Evolutionary conservation across 2,113 vertebrate species (phyloP), one percentile per base, ranked within the genome.

Genomic region (Sialia sialis): DNA sequence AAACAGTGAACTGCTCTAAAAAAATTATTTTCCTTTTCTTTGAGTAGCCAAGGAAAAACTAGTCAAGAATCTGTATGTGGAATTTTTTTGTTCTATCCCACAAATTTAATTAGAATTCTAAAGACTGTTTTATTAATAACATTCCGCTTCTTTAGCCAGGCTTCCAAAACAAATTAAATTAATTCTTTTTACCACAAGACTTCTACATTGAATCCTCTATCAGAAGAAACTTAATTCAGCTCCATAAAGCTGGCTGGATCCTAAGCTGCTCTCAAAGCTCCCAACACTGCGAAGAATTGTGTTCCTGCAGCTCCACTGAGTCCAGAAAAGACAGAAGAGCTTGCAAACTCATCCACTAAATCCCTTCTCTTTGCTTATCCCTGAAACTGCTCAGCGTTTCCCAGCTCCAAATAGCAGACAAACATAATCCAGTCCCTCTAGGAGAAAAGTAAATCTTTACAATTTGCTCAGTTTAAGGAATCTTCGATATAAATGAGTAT

Each of bases 321-420:
- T 70, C 52, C 67, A 58, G 48, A 19, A 55, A 77, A 93, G 73
- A 77, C 73, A 88, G 55, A 66, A 66, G 69, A 51, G 48, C 69
- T 68, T 69, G 82, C 54, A 91, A 92, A 78, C 60, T 81, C 91
- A 56, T 84, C 74, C 30, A 29, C 74, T 69, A 92, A 92, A 91
- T 96, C 93, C 78, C 64, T 64, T 87, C 72, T 77, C 93, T 77
- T 66, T 74, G 69, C 74, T 95, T 92, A 92, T 74, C 85, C 95
- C 85, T 84, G 46, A 62, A 84, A 74, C 32, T 66, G 63, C 27
- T 92, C 38, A 23, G 39, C 3, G 0, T 64, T 93, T 89, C 62
- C 60, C 82, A 66, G 74, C 78, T 84, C 69, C 78, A 81, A 56
- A 48, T 3, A 64, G 73, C 77, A 87, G 59, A 84, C 63, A 89